Evolutionary conservation across 2,888 invertebrate species (phyloP), one percentile per base, ranked within the genome.

Genomic region (Ophioninae sp.): DNA sequence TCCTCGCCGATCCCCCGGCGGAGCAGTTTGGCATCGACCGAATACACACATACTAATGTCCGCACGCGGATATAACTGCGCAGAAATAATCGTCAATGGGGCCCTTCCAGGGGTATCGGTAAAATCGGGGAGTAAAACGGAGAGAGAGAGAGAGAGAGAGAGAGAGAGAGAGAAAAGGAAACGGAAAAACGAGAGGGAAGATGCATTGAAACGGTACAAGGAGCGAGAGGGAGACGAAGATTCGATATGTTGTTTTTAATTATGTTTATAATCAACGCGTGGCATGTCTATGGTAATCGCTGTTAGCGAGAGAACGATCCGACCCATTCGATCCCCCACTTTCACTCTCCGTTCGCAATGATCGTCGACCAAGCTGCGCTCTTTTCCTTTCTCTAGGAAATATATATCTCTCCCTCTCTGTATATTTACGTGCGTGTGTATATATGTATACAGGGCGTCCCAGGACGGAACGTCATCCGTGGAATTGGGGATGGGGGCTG

Each of bases 181-280:
- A 75, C 30, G 50, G 79, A 72, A 74, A 84, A 78, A 41, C 81
- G 73, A 62, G 50, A 57, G 75, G 21, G 69, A 86, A 88, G 87
- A 88, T 91, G 90, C 89, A 88, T 88, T 90, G 90, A 90, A 91
- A 88, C 85, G 87, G 83, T 81, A 79, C 73, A 75, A 70, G 72
- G 79, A 85, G 44, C 76, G 85, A 86, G 86, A 86, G 86, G 84
- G 50, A 50, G 50, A 85, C 85, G 84, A 84, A 82, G 89, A 89
- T 90, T 1, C 30, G 30, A 30, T 30, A 3, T 30, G 91, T 91
- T 92, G 90, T 92, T 92, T 92, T 92, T 92, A 92, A 92, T 92
- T 92, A 92, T 92, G 91, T 91, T 92, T 92, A 92, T 92, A 92
- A 92, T 92, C 91, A 92, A 91, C 90, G 90, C 90, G 88, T 87